A percentile compares a stretch with the other conserved stretches of the same genome.
phyloP scores from a whole-genome alignment of 1,140 invertebrate genomes.

The Brachionus manjavacas region DNA sequence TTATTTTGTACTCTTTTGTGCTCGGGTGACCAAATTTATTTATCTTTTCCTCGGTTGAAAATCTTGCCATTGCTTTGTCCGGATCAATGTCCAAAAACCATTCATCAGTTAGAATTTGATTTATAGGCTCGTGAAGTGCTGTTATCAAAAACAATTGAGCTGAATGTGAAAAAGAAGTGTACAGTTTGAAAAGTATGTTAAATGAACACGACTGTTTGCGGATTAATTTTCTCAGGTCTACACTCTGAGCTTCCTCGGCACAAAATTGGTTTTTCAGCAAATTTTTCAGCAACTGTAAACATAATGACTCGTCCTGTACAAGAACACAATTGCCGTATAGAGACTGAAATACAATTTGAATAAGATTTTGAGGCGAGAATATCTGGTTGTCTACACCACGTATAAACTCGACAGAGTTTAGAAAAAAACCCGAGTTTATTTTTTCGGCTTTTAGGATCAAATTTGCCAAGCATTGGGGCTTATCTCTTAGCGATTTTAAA shows the following conservation, averaged over 20 bases:
- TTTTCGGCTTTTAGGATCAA: slow-evolving; percentile 74
- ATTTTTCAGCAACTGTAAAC: slow-evolving; percentile 71
- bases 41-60: slow-evolving; percentile 66
- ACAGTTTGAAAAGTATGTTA: slow-evolving; percentile 77
- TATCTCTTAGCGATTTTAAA: slow-evolving; percentile 68
- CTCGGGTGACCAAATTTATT: slow-evolving; percentile 51
- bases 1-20: slow-evolving; percentile 66
- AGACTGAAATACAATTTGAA: slow-evolving; percentile 71
- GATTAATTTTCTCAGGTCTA: slow-evolving; percentile 76
- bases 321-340: slow-evolving; percentile 76
- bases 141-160: slow-evolving; percentile 86
- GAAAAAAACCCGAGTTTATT: slow-evolving; percentile 55
- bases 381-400: slow-evolving; percentile 40
- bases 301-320: slow-evolving; percentile 72
- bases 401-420: slow-evolving; percentile 46
- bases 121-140: slow-evolving; percentile 81
- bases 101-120: slow-evolving; percentile 85
- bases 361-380: slow-evolving; percentile 46
- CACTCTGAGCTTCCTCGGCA: slow-evolving; percentile 61
- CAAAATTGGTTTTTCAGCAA: slow-evolving; percentile 76
- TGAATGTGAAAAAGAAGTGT: slow-evolving; percentile 82
- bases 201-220: slow-evolving; percentile 80
- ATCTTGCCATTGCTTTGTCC: slow-evolving; percentile 73
- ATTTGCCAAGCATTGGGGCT: slow-evolving; percentile 72
- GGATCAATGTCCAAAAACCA: slow-evolving; percentile 86